Evolutionary conservation across 1,140 invertebrate species (phyloP).

Genomic region (Ladona fulva): DNA sequence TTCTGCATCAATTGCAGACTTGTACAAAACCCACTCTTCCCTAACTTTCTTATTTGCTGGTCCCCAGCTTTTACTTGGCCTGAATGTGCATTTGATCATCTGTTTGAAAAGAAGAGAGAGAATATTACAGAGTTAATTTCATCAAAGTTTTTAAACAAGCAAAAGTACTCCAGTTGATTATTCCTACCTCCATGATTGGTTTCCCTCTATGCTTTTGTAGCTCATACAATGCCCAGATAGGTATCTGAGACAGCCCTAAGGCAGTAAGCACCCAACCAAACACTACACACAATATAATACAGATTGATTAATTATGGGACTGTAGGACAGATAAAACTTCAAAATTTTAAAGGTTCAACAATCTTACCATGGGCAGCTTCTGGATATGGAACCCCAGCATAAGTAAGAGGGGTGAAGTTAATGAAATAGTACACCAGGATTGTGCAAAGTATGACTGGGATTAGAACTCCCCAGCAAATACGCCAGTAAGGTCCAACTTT

Average conservation of each 20-base stretch:
- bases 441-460: constrained; percentile 55
- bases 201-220: constrained; percentile 24
- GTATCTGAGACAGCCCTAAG: constrained; percentile 46
- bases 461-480: constrained; percentile 67
- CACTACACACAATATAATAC: constrained; percentile 27
- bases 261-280: constrained; percentile 42
- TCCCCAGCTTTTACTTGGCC: constrained; percentile 47
- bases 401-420: constrained; percentile 41
- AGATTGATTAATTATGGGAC: not conserved
- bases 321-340: no score
- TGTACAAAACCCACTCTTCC: constrained; percentile 47
- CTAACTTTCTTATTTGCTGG: constrained; percentile 41
- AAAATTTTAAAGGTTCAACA: no score
- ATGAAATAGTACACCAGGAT: constrained; percentile 56
- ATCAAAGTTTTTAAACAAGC: not conserved
- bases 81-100: constrained; percentile 42
- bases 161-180: not conserved
- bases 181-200: constrained; percentile 17
- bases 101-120: constrained; percentile 27
- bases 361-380: constrained; percentile 21
- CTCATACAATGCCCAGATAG: constrained; percentile 40
- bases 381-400: constrained; percentile 34
- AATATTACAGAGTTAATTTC: not conserved
- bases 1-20: constrained; percentile 27
- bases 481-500: constrained; percentile 66